Evolutionary conservation across 2,113 vertebrate species (phyloP).

Genomic region (human (Homo sapiens)): GRCh38 chr3:46500001-46500500

Average conservation of each 20-base stretch:
- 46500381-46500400: constrained; percentile 83
- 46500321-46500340: background rate
- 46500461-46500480: constrained; percentile 82
- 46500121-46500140: background rate
- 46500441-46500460: constrained; percentile 79
- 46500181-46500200: fast-evolving
- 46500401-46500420: constrained; percentile 77
- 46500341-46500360: constrained; percentile 78
- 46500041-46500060: too few species aligned
- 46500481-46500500: constrained; percentile 25
- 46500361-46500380: constrained; percentile 80
- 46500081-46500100: background rate
- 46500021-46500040: background rate
- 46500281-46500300: background rate
- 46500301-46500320: background rate
- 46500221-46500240: background rate
- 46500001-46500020: background rate
- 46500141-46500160: background rate
- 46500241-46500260: background rate
- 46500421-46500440: background rate
- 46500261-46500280: fast-evolving
- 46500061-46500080: background rate
- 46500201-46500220: fast-evolving
- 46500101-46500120: background rate
- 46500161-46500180: background rate